These are phyloP conservation scores for Cherax destructor DNA, from an alignment of 1,140 invertebrate species.

Conservation along the genomic window DNA sequence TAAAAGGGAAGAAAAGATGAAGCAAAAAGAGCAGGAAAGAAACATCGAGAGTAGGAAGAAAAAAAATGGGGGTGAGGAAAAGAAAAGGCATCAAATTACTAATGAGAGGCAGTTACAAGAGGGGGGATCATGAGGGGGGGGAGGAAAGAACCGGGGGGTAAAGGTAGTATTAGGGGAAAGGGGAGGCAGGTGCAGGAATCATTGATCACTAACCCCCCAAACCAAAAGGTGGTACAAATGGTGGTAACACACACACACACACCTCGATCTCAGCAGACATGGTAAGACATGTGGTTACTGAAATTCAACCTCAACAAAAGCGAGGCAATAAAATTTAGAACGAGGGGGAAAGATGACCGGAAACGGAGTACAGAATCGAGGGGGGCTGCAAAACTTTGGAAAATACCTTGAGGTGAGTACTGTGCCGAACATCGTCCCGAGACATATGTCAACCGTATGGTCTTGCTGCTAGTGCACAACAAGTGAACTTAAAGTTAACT, in stretches of 20 bases:
- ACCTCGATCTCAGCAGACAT: too few relatives aligned
- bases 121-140: neutral
- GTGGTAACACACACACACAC: neutral
- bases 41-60: neutral
- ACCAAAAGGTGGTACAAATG: neutral
- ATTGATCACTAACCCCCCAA: neutral
- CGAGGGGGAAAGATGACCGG: neutral
- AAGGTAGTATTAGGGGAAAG: neutral
- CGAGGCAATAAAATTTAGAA: neutral
- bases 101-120: constrained; percentile 40
- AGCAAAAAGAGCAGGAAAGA: neutral
- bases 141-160: too few relatives aligned
- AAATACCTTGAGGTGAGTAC: too few relatives aligned
- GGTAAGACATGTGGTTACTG: too few relatives aligned
- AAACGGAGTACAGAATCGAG: too few relatives aligned
- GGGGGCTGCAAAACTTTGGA: too few relatives aligned
- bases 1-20: neutral
- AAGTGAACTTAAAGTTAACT: too few relatives aligned
- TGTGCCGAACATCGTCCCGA: too few relatives aligned
- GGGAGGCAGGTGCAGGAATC: neutral
- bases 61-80: neutral
- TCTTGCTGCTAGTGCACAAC: too few relatives aligned
- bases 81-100: constrained; percentile 37
- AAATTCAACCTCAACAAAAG: too few relatives aligned
- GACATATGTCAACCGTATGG: too few relatives aligned